phyloP scores from a whole-genome alignment of 2,888 invertebrate species.

The Cordylochernes scorpioides region DNA sequence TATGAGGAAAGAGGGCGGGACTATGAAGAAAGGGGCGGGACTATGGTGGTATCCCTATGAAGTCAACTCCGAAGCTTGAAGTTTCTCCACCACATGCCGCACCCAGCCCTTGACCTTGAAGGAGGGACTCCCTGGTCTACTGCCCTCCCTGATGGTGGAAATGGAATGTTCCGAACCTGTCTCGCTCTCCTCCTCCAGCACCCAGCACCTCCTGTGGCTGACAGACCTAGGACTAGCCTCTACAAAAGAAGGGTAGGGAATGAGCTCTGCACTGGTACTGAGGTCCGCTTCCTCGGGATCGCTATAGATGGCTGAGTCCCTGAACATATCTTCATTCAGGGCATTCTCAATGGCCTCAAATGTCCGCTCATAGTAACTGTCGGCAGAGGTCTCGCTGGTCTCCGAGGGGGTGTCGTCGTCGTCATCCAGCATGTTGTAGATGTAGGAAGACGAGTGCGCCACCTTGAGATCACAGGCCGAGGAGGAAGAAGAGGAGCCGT shows the following conservation, averaged over 20 bases:
- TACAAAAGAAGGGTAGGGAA: background rate
- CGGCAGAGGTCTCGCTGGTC: conserved; percentile 27
- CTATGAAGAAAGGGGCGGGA: too few species aligned
- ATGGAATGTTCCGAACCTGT: conserved; percentile 23
- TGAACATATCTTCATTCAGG: conserved; percentile 37
- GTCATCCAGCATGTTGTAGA: background rate
- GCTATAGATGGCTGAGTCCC: conserved; percentile 38
- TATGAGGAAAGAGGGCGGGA: too few species aligned
- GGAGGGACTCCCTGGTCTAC: background rate
- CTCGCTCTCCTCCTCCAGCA: conserved; percentile 19
- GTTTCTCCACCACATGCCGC: conserved; percentile 42
- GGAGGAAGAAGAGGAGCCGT: conserved; percentile 19
- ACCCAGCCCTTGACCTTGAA: conserved; percentile 34
- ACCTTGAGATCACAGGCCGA: background rate
- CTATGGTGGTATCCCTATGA: too few species aligned
- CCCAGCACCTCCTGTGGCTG: conserved; percentile 3
- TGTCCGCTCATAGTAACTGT: conserved; percentile 45
- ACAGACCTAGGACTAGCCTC: background rate
- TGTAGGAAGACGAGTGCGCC: background rate
- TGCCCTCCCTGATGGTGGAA: conserved; percentile 16
- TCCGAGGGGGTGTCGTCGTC: conserved; percentile 14
- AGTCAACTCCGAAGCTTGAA: too few species aligned
- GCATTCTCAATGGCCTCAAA: conserved; percentile 44
- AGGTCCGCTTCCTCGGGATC: conserved; percentile 33
- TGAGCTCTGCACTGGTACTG: background rate